Base-by-base conservation (phyloP, 1,140 invertebrate genomes). In the Halictus rubicundus region DNA sequence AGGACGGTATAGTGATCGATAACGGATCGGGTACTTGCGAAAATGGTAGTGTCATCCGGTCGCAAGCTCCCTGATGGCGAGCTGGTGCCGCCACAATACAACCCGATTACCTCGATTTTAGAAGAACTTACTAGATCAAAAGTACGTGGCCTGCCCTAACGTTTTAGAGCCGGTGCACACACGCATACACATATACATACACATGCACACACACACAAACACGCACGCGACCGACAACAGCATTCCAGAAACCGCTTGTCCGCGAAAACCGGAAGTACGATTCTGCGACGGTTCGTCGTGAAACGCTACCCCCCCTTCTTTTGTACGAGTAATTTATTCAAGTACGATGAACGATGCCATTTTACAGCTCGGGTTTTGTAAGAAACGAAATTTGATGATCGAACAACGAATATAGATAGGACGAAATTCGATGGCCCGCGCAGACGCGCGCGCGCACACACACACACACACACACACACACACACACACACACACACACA, bases 101-200 rank as follows among this genome's bases (percentile, higher is more conserved):
- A 88, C 88, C 63, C 80, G 71, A 87, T 88, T 89, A 89, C 86
- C 86, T 89, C 87, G 86, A 85, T 85, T 78, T 68, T 88, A 82
- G 77, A 64, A 87, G 68, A 82, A 69, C 64, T 72, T 76, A 78
- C 75, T 83, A 81, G 49, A 73, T 54, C 32, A 54, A 49, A 74
- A 61, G n/a, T 12, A 68, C 71, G n/a, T 25, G 42, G 39, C 52
- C 59, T 1, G 25, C 27, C 39, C n/a, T 25, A 37, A 14, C 46
- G 46, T 16, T 46, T 12, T 2, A 42, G 46, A 32, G 32, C 54
- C 14, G 25, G 27, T 63, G 32, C 25, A 42, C 63, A 78, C 54
- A 46, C 8, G 60, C 54, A 64, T 78, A 52, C 14, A 52, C 49
- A 78, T 27, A 46, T 7, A 64, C 54, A 54, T n/a, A n/a, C n/a